Base-by-base conservation (phyloP, 2,888 invertebrate genomes). In the Flexamia atlantica region DNA sequence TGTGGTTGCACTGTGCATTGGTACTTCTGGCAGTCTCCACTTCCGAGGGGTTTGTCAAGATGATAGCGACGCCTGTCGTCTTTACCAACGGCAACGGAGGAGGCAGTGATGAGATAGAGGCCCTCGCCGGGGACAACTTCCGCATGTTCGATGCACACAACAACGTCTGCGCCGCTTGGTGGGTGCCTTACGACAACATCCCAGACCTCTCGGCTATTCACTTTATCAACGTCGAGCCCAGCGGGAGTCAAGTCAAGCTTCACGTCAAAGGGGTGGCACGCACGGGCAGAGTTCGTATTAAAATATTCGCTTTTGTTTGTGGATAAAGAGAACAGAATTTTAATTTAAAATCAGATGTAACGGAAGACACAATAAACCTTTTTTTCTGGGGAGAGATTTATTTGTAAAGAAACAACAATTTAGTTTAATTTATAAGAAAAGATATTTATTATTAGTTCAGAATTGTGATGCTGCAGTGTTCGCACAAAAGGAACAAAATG, bases 181-280 rank as follows among this genome's bases (percentile, higher is more conserved):
- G 72, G 72, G 72, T 72, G 1, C 72, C 72, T 9, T 72, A n/a
- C 25, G 72, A 72, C 72, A 72, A 72, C 72, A 72, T 72, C 40
- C 40, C 20, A 0, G 72, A 72, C 72, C 25, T 72, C 9, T 9
- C 36, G 40, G 72, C 72, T 14, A 72, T 72, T 3, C 20, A 9
- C 17, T 17, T 2, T 0, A 72, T 72, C 14, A 10, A 40, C 36
- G 40, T 40, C 10, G 64, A 64, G 64, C 64, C 64, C 12, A 30
- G 28, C 28, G 64, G 64, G 4, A 64, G 28, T 4, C 25, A 30
- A 28, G 64, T 64, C 20, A 25, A 64, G 30, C 64, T 64, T 0
- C 2, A 64, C 64, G 64, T 30, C 14, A 25, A 20, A 30, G 64
- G 64, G 4, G 17, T 30, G 3, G 28, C 28, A 2, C 28, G 64